Percentiles rank a stretch among this genome's conserved stretches.
These are phyloP conservation scores for Aphrocallistes beatrix DNA, from an alignment of 37 sponge, comb jelly and placozoan genomes.

Conservation along the genomic window DNA sequence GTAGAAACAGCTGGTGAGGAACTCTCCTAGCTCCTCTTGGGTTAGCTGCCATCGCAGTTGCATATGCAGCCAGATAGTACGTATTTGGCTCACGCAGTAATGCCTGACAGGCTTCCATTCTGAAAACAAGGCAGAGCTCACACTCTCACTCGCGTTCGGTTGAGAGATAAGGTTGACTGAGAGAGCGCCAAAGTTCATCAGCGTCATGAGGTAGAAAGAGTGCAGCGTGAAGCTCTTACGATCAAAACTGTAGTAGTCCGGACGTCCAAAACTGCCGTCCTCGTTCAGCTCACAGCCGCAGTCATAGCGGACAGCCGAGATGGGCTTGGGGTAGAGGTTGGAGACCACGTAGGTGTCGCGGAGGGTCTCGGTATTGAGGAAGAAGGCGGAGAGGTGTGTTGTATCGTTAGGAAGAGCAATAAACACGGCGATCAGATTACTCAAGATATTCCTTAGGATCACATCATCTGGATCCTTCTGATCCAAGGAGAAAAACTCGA, in stretches of 20 bases:
- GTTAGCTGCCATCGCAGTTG: conserved; percentile 41
- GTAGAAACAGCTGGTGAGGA: conserved; percentile 9
- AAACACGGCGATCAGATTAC: conserved; percentile 55
- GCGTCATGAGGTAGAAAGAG: conserved; percentile 65
- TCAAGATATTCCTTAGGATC: conserved; percentile 51
- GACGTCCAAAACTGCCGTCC: conserved; percentile 66
- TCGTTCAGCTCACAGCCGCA: conserved; percentile 61
- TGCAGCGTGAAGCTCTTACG: conserved; percentile 63
- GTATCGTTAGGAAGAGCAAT: conserved; percentile 42
- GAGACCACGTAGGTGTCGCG: conserved; percentile 38
- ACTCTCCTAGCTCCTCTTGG: conserved; percentile 53
- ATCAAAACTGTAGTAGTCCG: conserved; percentile 42
- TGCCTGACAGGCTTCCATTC: conserved; percentile 63
- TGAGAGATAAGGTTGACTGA: conserved; percentile 57
- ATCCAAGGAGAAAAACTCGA: conserved; percentile 37
- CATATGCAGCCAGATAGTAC: conserved; percentile 65
- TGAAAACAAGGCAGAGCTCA: conserved; percentile 39
- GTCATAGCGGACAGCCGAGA: conserved; percentile 41
- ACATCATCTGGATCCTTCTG: conserved; percentile 43
- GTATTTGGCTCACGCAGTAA: conserved; percentile 74
- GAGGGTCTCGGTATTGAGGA: conserved; percentile 48
- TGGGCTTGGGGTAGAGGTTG: conserved; percentile 48
- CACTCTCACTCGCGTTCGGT: conserved; percentile 25
- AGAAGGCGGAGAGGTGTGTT: conserved; percentile 59
- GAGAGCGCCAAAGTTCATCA: conserved; percentile 67